Evolutionary conservation across 35 echinoderm and acorn worm genomes (phyloP).

Genomic region (Apostichopus parvimensis): DNA sequence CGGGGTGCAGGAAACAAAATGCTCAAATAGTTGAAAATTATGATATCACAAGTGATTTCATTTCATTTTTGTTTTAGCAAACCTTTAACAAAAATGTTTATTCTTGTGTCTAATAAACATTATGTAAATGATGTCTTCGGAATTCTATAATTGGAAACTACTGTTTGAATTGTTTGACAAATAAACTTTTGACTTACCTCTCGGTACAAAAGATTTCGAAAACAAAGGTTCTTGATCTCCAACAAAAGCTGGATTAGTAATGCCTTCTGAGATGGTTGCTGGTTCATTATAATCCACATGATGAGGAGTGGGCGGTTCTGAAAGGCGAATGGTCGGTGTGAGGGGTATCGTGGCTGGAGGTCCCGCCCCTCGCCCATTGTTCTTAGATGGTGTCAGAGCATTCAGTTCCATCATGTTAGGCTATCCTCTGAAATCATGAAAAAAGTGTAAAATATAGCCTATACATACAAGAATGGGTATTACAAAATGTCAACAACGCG

Average conservation of each 20-base stretch:
- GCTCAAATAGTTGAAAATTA: too few relatives aligned
- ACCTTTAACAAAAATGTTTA: not conserved
- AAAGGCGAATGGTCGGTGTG: conserved; percentile 47
- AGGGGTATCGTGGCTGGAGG: conserved; percentile 13
- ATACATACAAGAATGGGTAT: too few relatives aligned
- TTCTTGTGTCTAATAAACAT: too few relatives aligned
- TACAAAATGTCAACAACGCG: too few relatives aligned
- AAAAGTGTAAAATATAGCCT: too few relatives aligned
- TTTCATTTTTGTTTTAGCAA: too few relatives aligned
- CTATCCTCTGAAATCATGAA: not conserved
- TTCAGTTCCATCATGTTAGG: conserved; percentile 19
- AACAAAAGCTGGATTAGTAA: conserved; percentile 37
- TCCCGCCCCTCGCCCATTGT: not conserved
- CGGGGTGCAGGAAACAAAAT: too few relatives aligned
- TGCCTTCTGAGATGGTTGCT: not conserved
- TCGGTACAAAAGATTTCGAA: conserved; percentile 4
- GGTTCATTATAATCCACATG: conserved; percentile 7
- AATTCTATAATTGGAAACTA: not conserved
- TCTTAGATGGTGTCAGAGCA: conserved; percentile 1
- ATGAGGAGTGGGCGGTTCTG: conserved; percentile 31
- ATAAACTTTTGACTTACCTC: conserved; percentile 16
- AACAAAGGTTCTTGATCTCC: conserved; percentile 46
- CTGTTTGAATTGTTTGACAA: too few relatives aligned
- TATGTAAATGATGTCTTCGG: too few relatives aligned
- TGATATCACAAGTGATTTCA: too few relatives aligned